Evolutionary conservation across 2,113 vertebrate species (phyloP), one percentile per base, ranked within the genome.

Genomic region (Lepus europaeus): DNA sequence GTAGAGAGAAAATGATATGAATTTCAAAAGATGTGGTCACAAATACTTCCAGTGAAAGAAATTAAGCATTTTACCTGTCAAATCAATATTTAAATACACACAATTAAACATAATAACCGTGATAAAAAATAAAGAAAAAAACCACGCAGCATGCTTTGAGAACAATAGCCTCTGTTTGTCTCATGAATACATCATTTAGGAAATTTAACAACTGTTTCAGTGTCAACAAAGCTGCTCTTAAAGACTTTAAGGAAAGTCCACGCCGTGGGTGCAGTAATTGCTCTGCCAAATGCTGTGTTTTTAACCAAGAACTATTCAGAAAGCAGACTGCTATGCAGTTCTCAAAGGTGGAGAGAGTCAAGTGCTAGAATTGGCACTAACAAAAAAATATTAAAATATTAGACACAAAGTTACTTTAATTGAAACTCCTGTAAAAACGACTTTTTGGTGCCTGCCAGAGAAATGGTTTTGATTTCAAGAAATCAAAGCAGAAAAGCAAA

Each of bases 321-420:
- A 97, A 96, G 84, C 85, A 5, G 9, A 94, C 86, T 93, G 92
- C 93, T 93, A 78, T 19, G 36, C 36, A 5, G 77, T 95, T 97
- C 98, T 97, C 97, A 97, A 95, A 89, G 90, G 69, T 23, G 94
- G 93, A 87, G n/a, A 9, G 49, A 94, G 20, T 31, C 83, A 90
- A 25, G 73, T 77, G 64, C 93, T 96, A 87, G 96, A 98, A 98
- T 96, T 89, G 97, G 97, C 98, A 98, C 96, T 97, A 98, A 98
- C 96, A 97, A 97, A 89, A 95, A 56, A 45, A 77, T 87, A 80
- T 49, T 23, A 73, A 74, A 94, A 95, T 80, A 29, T 29, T 8
- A 29, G 9, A 83, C 31, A 59, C 49, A 59, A 79, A 94, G 90
- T 59, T 5, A 80, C 74, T 94, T 23, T 87, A 90, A 95, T 80